A percentile compares a stretch with the other conserved stretches of the same genome.
phyloP scores from a whole-genome alignment of 2,113 vertebrate species.

The Climacteris rufus region DNA sequence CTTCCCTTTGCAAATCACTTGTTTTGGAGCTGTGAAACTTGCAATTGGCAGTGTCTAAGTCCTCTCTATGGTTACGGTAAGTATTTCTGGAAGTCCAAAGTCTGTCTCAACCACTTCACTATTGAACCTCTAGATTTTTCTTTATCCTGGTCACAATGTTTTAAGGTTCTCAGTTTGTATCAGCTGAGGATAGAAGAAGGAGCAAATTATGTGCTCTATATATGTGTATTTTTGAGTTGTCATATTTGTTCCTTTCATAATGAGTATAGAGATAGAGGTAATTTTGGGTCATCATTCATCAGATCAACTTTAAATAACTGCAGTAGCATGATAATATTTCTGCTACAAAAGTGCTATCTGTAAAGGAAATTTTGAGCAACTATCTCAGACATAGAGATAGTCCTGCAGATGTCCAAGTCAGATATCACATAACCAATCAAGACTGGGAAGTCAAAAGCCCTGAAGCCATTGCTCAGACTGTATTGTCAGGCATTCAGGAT shows the following conservation, averaged over 20 bases:
- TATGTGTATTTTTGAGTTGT: not conserved
- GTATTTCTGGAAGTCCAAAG: not conserved
- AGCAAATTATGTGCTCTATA: not conserved
- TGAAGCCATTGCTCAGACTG: not conserved
- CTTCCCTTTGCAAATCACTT: not conserved
- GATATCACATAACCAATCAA: not conserved
- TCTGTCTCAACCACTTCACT: not conserved
- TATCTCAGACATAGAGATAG: not conserved
- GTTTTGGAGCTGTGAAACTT: not conserved
- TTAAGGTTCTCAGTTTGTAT: not conserved
- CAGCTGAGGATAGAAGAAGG: not conserved
- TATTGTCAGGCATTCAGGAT: not conserved
- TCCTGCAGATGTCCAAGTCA: not conserved
- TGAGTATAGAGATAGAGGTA: not conserved
- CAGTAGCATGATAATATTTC: not conserved
- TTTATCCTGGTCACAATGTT: not conserved
- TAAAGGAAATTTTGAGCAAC: not conserved
- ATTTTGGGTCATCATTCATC: not conserved
- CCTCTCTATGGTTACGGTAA: not conserved
- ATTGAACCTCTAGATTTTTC: not conserved
- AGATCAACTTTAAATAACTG: not conserved
- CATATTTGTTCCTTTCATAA: not conserved
- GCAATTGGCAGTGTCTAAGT: not conserved
- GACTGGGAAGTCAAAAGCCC: not conserved
- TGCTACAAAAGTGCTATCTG: not conserved